These are phyloP conservation scores for Neosilurus mollespiculum DNA, from an alignment of 2,797 vertebrate genomes.

Conservation along the genomic window DNA sequence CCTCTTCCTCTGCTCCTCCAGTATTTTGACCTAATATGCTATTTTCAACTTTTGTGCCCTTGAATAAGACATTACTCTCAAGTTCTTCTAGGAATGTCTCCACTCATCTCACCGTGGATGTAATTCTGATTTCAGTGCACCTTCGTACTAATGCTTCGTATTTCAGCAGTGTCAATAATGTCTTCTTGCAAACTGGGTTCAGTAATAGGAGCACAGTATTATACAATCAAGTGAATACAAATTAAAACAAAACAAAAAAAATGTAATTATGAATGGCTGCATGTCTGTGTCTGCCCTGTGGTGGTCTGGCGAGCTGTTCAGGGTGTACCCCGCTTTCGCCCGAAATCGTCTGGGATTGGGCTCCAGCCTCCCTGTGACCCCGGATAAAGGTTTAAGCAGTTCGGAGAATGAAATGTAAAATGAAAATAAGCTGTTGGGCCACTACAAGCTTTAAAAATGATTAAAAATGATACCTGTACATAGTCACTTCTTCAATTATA, in stretches of 20 bases:
- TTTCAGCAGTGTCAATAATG: background rate
- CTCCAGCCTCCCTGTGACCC: too few relatives aligned
- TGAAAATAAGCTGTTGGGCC: background rate
- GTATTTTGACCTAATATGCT: background rate
- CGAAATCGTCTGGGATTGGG: too few relatives aligned
- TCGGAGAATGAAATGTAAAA: background rate
- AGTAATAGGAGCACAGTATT: background rate
- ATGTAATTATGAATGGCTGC: too few relatives aligned
- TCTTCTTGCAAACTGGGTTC: background rate
- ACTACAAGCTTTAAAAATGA: background rate
- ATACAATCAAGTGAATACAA: background rate
- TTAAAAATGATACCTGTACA: background rate
- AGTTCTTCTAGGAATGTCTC: background rate
- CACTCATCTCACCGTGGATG: background rate
- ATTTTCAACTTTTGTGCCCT: background rate
- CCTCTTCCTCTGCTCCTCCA: background rate
- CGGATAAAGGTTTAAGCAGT: too few relatives aligned
- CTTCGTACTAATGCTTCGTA: background rate
- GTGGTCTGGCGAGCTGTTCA: too few relatives aligned
- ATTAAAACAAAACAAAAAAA: background rate
- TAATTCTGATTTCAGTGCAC: background rate
- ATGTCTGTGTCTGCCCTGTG: too few relatives aligned
- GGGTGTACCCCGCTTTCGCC: too few relatives aligned
- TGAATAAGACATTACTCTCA: slow-evolving; percentile 4
- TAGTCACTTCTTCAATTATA: background rate